phyloP scores from a whole-genome alignment of 1,140 invertebrate species.

The Drosophila quadrilineata region DNA sequence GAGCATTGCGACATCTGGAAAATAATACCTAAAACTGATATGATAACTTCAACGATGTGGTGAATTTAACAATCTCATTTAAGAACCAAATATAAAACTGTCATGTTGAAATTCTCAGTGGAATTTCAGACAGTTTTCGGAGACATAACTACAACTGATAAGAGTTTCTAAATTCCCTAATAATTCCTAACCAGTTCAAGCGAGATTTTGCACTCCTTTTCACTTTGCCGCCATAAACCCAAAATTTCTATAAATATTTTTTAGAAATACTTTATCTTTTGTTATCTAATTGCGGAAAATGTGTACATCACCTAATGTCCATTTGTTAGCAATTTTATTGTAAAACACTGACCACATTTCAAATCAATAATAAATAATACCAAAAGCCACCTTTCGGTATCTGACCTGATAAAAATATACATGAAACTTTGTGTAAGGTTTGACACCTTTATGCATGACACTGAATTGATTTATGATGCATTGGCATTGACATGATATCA shows the following conservation, averaged over 20 bases:
- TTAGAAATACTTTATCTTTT: not conserved
- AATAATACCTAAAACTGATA: no score
- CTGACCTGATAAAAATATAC: slow-evolving; percentile 4
- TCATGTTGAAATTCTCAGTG: no score
- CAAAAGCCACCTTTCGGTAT: slow-evolving; percentile 18
- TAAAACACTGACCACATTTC: slow-evolving; percentile 20
- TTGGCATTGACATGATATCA: not conserved
- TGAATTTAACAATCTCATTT: no score
- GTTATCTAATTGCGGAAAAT: slow-evolving; percentile 7
- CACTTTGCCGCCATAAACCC: slow-evolving; percentile 1
- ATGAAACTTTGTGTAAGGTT: slow-evolving; percentile 1
- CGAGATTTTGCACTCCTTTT: not conserved
- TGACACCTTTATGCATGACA: slow-evolving; percentile 1
- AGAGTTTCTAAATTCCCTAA: no score
- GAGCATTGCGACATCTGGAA: no score
- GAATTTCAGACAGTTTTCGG: no score
- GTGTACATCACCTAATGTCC: not conserved
- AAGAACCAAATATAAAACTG: no score
- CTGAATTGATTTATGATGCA: slow-evolving; percentile 9
- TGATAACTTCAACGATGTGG: no score
- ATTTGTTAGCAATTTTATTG: slow-evolving; percentile 11
- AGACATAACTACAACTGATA: not conserved
- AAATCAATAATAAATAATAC: slow-evolving; percentile 15
- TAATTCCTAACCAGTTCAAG: not conserved
- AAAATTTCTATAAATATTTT: not conserved